These are phyloP conservation scores for Psylliodes chrysocephalus DNA, from an alignment of 2,888 invertebrate genomes.

Conservation along the genomic window DNA sequence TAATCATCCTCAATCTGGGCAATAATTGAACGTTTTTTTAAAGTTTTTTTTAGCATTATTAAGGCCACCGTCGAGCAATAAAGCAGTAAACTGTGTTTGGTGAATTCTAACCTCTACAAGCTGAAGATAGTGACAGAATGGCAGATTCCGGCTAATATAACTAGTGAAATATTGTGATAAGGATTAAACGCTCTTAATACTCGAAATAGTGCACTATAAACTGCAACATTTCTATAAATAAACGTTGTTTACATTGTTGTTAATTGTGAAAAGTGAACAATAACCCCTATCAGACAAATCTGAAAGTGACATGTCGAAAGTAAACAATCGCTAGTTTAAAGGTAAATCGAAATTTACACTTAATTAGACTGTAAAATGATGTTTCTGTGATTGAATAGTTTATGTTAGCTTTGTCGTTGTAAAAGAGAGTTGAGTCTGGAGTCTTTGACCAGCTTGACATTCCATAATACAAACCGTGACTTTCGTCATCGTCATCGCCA, in stretches of 20 bases:
- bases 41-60: conserved; percentile 16
- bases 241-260: conserved; percentile 35
- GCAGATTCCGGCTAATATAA: conserved; percentile 29
- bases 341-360: conserved; percentile 40
- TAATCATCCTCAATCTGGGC: conserved; percentile 13
- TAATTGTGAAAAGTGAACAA: conserved; percentile 44
- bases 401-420: conserved; percentile 17
- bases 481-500: conserved; percentile 43
- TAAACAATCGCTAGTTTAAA: conserved; percentile 46
- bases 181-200: conserved; percentile 9
- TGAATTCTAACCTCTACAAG: conserved; percentile 52
- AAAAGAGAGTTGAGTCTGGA: conserved; percentile 28
- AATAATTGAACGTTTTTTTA: conserved; percentile 8
- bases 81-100: conserved; percentile 40
- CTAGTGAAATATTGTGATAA: conserved; percentile 22
- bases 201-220: conserved; percentile 11
- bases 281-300: conserved; percentile 44
- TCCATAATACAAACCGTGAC: conserved; percentile 46
- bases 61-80: conserved; percentile 33
- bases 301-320: conserved; percentile 40
- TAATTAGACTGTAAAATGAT: conserved; percentile 16
- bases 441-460: conserved; percentile 42
- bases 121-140: conserved; percentile 45
- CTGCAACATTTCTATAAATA: not conserved
- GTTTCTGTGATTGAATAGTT: not conserved